Conservation (phyloP, 2,888 invertebrate genomes). For the Lasius fuliginosus region DNA sequence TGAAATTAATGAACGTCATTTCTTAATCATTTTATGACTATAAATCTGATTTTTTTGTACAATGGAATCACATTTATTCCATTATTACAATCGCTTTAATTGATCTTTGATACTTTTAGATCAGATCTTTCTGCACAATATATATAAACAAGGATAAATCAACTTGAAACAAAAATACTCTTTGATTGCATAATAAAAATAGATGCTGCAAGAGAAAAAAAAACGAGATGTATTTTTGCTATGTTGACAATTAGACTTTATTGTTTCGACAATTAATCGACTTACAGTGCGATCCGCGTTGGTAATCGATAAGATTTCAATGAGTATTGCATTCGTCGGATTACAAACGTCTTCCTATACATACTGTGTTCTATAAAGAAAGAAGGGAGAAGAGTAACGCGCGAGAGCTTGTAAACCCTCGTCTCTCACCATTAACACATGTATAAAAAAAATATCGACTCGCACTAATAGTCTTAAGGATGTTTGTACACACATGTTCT, state of each 20-base stretch:
- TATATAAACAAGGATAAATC: constrained; percentile 30
- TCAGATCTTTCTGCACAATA: neutral
- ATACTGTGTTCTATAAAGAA: constrained; percentile 51
- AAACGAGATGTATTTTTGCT: constrained; percentile 43
- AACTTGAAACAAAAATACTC: neutral
- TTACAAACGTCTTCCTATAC: constrained; percentile 57
- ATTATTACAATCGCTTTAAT: neutral
- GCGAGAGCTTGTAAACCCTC: constrained; percentile 59
- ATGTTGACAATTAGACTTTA: constrained; percentile 65
- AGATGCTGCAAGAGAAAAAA: constrained; percentile 10
- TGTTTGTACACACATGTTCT: constrained; percentile 61
- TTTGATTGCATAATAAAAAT: constrained; percentile 28
- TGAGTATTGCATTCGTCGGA: constrained; percentile 68
- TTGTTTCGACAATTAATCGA: constrained; percentile 69
- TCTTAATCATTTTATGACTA: neutral
- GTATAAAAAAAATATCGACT: constrained; percentile 73
- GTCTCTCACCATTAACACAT: constrained; percentile 44
- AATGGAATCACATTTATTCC: neutral
- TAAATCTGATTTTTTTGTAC: neutral
- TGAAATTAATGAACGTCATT: neutral
- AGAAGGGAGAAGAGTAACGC: constrained; percentile 41
- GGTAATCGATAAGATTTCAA: constrained; percentile 57
- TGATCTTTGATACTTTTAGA: neutral
- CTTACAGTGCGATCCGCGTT: constrained; percentile 65
- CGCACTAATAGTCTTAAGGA: constrained; percentile 58